Percentiles rank a stretch among this genome's conserved stretches.
Conservation (phyloP, 2,888 invertebrate genomes). For the Poecilus cupreus region DNA sequence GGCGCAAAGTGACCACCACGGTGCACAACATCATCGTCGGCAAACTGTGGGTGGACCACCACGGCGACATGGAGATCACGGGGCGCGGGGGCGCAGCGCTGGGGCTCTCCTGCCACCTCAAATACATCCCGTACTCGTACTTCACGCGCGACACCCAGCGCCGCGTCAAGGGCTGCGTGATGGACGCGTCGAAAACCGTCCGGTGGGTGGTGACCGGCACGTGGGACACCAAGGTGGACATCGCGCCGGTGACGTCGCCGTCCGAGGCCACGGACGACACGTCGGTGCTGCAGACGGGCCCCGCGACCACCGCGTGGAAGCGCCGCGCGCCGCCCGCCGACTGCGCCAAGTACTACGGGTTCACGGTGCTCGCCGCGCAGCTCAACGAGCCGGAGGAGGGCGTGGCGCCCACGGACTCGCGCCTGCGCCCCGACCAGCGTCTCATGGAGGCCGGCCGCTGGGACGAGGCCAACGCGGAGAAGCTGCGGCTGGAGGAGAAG, state of each 20-base stretch:
- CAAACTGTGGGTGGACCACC: slow-evolving; percentile 99
- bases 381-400: slow-evolving; percentile 95
- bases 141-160: slow-evolving; percentile 97
- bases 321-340: slow-evolving; percentile 83
- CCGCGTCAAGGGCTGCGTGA: slow-evolving; percentile 88
- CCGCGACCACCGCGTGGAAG: slow-evolving; percentile 91
- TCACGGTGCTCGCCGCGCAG: slow-evolving; percentile 96
- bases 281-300: slow-evolving; percentile 85
- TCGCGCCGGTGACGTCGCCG: slow-evolving; percentile 85
- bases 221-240: slow-evolving; percentile 97
- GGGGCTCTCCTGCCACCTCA: slow-evolving; percentile 96
- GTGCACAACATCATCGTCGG: slow-evolving; percentile 99
- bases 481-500: slow-evolving; percentile 94
- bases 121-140: slow-evolving; percentile 98
- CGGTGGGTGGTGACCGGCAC: slow-evolving; percentile 78
- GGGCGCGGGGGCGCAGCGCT: slow-evolving; percentile 85
- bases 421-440: slow-evolving; percentile 95
- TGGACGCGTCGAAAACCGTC: slow-evolving; percentile 83
- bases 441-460: slow-evolving; percentile 96
- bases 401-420: slow-evolving; percentile 96
- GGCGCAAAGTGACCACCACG: slow-evolving; percentile 98
- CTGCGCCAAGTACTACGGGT: slow-evolving; percentile 90
- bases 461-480: slow-evolving; percentile 93
- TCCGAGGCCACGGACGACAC: slow-evolving; percentile 76
- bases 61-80: slow-evolving; percentile 98